Evolutionary conservation across 2,888 invertebrate species (phyloP).

Genomic region (Latrodectus elegans): DNA sequence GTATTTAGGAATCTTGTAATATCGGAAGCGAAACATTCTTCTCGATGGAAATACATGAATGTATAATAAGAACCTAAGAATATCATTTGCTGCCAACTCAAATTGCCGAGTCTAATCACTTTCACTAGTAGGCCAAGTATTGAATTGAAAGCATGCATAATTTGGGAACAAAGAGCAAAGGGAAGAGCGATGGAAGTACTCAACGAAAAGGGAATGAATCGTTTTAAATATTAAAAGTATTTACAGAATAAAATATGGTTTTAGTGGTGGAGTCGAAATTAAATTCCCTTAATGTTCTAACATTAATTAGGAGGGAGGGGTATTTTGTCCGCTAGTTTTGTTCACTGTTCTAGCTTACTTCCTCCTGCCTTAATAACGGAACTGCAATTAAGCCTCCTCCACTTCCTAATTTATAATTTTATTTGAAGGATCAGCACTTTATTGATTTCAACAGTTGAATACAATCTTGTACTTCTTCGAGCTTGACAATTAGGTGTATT

Average conservation of each 20-base stretch:
- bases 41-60: no score
- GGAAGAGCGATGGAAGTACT: neutral
- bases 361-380: conserved; percentile 38
- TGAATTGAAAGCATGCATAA: neutral
- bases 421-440: conserved; percentile 31
- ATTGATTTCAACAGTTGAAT: neutral
- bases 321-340: conserved; percentile 63
- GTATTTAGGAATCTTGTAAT: no score
- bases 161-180: neutral
- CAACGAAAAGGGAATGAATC: conserved; percentile 41
- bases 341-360: conserved; percentile 42
- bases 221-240: conserved; percentile 65
- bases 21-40: no score
- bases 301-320: conserved; percentile 57
- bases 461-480: no score
- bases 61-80: no score
- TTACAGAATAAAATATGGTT: conserved; percentile 65
- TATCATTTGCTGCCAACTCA: neutral
- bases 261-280: conserved; percentile 51
- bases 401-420: conserved; percentile 34
- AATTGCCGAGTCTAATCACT: neutral
- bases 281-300: conserved; percentile 63
- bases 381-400: conserved; percentile 37
- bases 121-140: neutral
- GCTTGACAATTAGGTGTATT: no score